Base-by-base conservation (phyloP, 2,888 invertebrate species). In the Strigamia crassipes region DNA sequence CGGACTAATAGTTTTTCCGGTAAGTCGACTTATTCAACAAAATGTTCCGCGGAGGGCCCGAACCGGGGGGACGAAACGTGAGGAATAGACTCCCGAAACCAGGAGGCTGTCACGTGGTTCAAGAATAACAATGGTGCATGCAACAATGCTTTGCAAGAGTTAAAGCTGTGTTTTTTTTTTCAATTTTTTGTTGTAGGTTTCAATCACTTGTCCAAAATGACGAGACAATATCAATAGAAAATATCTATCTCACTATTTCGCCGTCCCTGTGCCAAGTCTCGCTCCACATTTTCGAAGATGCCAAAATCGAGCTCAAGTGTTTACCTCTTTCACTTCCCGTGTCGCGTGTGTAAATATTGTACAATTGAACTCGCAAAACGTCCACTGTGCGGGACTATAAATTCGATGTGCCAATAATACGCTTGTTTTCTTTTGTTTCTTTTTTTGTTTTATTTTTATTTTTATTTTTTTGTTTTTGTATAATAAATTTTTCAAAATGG, bases 261-360 rank as follows among this genome's bases (percentile, higher is more conserved):
- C 61, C 23, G 61, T 23, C 61, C 61, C 61, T 51, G 61, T 66
- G 61, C 61, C 61, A 66, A 66, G 61, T 66, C 23, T 66, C 23
- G 61, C 61, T 66, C 61, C 21, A 23, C 23, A 66, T n/a, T 66
- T 8, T 21, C 51, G n/a, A 66, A 66, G 61, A 23, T 66, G 61
- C 61, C 61, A 66, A 66, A 66, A n/a, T 23, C 61, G 23, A 66
- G 61, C 61, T 66, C 61, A 66, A 66, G 23, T 23, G 61, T 66
- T 66, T 66, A 66, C 61, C 51, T 66, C 61, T 66, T 23, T 66
- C 18, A 23, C 61, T 66, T 66, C 61, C 61, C 9, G 21, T 46
- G 23, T 21, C 21, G 61, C 61, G 21, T 66, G 3, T 66, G 61
- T 66, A 66, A 66, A 66, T 66, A 66, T 51, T 66, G 61, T 66